phyloP scores from a whole-genome alignment of 1,140 invertebrate genomes.

The Littorina saxatilis region DNA sequence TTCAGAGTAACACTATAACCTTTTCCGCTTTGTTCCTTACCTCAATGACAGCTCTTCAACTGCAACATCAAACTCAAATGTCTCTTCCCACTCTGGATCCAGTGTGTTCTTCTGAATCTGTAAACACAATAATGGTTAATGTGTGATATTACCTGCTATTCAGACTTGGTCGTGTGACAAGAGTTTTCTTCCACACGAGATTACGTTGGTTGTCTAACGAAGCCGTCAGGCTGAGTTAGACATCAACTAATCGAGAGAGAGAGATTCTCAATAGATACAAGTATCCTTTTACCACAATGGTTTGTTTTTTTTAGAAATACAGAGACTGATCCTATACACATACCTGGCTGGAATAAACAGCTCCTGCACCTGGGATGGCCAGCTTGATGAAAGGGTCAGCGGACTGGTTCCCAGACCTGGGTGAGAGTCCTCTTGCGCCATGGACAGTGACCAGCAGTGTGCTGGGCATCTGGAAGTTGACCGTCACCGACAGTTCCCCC shows the following conservation, averaged over 20 bases:
- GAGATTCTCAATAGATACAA: no score
- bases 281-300: no score
- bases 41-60: slow-evolving; percentile 64
- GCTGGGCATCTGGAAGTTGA: slow-evolving; percentile 56
- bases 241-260: no score
- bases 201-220: no score
- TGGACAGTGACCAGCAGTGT: slow-evolving; percentile 66
- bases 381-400: slow-evolving; percentile 69
- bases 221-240: no score
- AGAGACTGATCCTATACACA: neutral
- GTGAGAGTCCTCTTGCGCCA: slow-evolving; percentile 53
- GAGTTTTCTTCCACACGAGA: no score
- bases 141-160: no score
- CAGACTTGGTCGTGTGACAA: no score
- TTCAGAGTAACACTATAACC: no score
- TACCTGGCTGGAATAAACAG: slow-evolving; percentile 58
- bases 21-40: no score
- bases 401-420: slow-evolving; percentile 45
- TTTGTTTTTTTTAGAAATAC: neutral
- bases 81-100: slow-evolving; percentile 68
- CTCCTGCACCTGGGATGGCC: slow-evolving; percentile 59
- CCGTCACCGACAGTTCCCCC: slow-evolving; percentile 63
- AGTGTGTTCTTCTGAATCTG: slow-evolving; percentile 62
- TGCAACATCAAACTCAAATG: slow-evolving; percentile 67
- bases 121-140: neutral